Evolutionary conservation across 2,797 vertebrate species (phyloP).

Genomic region (Pterois miles): DNA sequence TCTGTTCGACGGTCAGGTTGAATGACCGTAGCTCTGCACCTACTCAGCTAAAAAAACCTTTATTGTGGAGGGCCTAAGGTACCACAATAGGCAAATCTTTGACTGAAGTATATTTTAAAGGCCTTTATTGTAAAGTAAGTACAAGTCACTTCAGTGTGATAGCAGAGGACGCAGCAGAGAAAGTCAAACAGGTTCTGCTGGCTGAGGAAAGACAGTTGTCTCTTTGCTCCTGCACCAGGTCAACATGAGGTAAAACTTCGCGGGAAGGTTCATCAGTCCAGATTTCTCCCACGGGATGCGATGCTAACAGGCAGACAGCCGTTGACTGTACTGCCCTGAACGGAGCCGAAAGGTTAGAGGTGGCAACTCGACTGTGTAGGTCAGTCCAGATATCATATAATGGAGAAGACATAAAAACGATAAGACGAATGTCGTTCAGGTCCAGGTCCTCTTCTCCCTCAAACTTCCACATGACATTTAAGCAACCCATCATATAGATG

Average conservation of each 20-base stretch:
- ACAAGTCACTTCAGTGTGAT: background rate
- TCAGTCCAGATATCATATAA: constrained; percentile 17
- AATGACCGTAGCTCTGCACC: constrained; percentile 34
- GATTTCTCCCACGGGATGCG: constrained; percentile 6
- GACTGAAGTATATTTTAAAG: constrained; percentile 32
- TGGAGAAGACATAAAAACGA: background rate
- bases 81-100: constrained; percentile 22
- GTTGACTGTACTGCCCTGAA: background rate
- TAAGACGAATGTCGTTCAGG: background rate
- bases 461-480: constrained; percentile 7
- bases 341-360: constrained; percentile 17
- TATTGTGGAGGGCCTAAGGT: constrained; percentile 31
- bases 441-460: background rate
- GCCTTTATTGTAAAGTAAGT: constrained; percentile 34
- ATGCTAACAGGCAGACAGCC: constrained; percentile 14
- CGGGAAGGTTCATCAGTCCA: constrained; percentile 5
- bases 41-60: constrained; percentile 50
- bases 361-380: background rate
- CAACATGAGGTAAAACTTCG: constrained; percentile 37
- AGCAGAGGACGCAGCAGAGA: background rate
- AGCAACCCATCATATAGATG: background rate
- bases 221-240: constrained; percentile 17
- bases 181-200: background rate
- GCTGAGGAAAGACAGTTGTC: constrained; percentile 10
- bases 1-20: constrained; percentile 23